These are phyloP conservation scores for Meteorus cinctellus DNA, from an alignment of 2,888 invertebrate genomes.

Conservation along the genomic window DNA sequence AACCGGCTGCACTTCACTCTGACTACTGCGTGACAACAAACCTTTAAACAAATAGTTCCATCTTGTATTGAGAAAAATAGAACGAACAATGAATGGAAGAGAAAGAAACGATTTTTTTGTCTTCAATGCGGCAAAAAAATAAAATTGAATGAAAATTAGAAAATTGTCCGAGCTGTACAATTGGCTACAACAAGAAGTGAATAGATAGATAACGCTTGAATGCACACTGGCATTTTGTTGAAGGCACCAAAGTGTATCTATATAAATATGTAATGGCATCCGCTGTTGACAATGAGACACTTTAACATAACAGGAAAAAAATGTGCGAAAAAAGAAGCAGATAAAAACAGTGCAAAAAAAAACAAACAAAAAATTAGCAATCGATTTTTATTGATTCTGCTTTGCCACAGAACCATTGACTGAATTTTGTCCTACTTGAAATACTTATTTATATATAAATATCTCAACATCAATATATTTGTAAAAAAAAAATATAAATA, in stretches of 20 bases:
- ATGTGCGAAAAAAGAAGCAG: neutral
- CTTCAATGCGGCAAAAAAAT: neutral
- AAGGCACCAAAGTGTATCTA: neutral
- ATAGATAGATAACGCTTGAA: neutral
- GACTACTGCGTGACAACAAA: constrained; percentile 47
- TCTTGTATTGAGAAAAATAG: neutral
- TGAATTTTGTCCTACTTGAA: constrained; percentile 2
- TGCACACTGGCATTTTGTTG: neutral
- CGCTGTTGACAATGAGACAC: constrained; percentile 5
- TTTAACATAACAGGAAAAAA: neutral
- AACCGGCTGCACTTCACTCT: neutral
- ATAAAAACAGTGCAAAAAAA: neutral
- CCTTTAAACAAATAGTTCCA: constrained; percentile 51
- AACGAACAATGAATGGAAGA: neutral
- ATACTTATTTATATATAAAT: neutral
- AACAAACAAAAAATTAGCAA: neutral
- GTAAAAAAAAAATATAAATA: neutral
- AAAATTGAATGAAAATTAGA: constrained; percentile 18
- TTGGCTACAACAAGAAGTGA: constrained; percentile 1
- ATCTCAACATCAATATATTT: neutral
- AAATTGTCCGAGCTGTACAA: neutral
- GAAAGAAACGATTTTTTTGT: constrained; percentile 5
- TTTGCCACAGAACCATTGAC: neutral
- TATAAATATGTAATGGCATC: constrained; percentile 7
- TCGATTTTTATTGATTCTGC: neutral